These are phyloP conservation scores for Todiramphus saurophagus DNA, from an alignment of 2,113 vertebrate genomes.

Conservation along the genomic window DNA sequence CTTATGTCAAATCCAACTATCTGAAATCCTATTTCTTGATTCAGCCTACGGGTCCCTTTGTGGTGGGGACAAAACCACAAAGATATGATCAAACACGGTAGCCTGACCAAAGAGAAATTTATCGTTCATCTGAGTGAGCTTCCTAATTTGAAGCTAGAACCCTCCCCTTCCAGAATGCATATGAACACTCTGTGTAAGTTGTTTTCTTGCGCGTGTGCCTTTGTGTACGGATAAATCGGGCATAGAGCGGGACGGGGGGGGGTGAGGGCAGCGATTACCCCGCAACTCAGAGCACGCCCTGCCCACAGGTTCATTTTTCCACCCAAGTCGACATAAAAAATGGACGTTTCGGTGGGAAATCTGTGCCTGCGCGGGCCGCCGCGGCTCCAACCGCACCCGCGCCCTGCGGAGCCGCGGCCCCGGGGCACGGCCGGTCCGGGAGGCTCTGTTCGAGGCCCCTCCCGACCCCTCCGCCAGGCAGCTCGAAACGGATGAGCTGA, in stretches of 20 bases:
- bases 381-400: neutral
- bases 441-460: neutral
- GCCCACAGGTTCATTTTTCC: neutral
- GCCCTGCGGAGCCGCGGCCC: neutral
- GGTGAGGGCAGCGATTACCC: neutral
- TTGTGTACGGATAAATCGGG: neutral
- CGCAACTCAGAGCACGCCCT: neutral
- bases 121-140: neutral
- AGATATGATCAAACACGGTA: neutral
- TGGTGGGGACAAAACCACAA: conserved; percentile 1
- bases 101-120: conserved; percentile 31
- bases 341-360: neutral
- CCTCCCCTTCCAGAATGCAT: neutral
- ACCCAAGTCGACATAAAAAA: neutral
- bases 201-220: neutral
- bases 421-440: too few relatives aligned
- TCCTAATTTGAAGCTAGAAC: conserved; percentile 6
- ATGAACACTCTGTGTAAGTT: neutral
- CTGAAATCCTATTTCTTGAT: conserved; percentile 17
- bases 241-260: neutral
- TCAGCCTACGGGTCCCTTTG: neutral
- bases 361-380: neutral
- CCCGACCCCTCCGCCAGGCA: too few relatives aligned
- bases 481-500: neutral
- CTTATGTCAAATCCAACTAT: conserved; percentile 30